Conservation (phyloP, 2,113 vertebrate genomes). For the Psittacula cyanocephala region DNA sequence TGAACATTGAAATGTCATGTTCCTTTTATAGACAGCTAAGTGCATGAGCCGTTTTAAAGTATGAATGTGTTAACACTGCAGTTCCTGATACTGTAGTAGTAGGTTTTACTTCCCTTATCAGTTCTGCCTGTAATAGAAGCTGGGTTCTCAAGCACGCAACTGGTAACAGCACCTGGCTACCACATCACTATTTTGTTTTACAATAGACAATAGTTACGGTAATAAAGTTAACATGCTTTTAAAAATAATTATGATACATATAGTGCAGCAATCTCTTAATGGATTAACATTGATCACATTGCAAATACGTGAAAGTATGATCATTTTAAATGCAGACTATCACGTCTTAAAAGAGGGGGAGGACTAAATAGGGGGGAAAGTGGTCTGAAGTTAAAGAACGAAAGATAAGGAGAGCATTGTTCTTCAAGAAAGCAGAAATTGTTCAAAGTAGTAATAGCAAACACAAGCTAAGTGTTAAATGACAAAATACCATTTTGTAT, state of each 20-base stretch:
- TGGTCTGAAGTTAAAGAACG: neutral
- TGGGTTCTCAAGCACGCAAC: neutral
- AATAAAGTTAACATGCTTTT: neutral
- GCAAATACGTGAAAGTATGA: neutral
- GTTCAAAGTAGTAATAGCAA: neutral
- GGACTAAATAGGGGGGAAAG: accelerated
- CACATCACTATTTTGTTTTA: neutral
- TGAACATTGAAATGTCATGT: neutral
- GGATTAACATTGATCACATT: neutral
- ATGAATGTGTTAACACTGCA: neutral
- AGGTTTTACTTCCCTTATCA: neutral
- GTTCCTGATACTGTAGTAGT: neutral
- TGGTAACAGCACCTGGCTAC: neutral
- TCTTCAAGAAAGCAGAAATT: neutral
- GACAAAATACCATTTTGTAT: neutral
- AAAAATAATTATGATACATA: neutral
- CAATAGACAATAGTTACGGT: neutral
- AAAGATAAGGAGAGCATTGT: neutral
- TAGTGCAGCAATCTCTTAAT: neutral
- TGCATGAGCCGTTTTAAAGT: neutral
- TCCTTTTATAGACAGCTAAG: neutral
- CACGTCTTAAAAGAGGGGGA: neutral
- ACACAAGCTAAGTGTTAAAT: neutral
- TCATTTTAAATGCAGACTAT: neutral
- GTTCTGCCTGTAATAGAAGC: neutral